phyloP scores from a whole-genome alignment of 2,113 vertebrate genomes.

The Pomatostomus ruficeps region DNA sequence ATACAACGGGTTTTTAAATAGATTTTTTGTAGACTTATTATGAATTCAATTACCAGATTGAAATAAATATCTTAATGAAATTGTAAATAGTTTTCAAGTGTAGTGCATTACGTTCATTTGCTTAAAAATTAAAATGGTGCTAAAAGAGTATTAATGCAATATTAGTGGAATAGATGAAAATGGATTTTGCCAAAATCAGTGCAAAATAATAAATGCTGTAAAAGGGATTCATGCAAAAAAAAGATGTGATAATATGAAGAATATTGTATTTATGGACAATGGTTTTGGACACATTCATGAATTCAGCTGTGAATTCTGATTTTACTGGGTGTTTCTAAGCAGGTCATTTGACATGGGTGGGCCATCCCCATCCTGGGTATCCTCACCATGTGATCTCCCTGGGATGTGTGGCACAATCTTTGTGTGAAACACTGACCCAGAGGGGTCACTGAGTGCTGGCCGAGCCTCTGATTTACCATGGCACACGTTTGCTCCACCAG shows the following conservation, averaged over 20 bases:
- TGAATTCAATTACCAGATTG: not conserved
- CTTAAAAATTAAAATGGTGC: conserved; percentile 2
- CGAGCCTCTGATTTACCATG: not conserved
- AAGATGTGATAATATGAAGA: not conserved
- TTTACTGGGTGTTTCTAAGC: not conserved
- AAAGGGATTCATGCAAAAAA: not conserved
- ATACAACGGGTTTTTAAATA: not conserved
- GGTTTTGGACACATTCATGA: not conserved
- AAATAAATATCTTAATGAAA: conserved; percentile 39
- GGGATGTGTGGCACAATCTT: not conserved
- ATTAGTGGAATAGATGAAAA: not conserved
- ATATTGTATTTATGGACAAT: not conserved
- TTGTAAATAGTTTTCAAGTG: conserved; percentile 7
- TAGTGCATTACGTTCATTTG: conserved; percentile 29
- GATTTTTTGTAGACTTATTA: not conserved
- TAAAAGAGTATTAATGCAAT: conserved; percentile 17
- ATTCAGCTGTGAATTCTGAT: not conserved
- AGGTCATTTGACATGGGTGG: not conserved
- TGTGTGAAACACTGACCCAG: not conserved
- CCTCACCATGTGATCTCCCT: fast-evolving
- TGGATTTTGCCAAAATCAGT: not conserved
- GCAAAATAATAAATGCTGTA: not conserved
- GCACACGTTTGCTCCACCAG: not conserved
- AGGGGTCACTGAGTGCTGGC: no score
- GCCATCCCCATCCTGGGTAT: not conserved